A percentile compares a stretch with the other conserved stretches of the same genome.
Evolutionary conservation across 2,113 vertebrate genomes (phyloP).

Genomic region (Thalassarche chlororhynchos): DNA sequence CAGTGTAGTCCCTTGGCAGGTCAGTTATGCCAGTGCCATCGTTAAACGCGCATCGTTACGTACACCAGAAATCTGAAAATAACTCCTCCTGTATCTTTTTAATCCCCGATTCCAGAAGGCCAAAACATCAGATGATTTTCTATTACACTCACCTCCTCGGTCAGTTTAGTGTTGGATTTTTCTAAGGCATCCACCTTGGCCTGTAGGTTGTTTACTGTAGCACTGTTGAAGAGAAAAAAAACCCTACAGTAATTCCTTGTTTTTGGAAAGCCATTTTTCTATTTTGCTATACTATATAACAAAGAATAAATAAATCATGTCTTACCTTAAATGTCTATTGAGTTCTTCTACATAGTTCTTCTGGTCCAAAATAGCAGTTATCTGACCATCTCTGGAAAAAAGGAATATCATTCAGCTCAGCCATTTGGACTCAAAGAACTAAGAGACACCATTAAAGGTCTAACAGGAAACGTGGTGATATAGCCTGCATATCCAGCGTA

Average conservation of each 20-base stretch:
- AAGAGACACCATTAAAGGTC: neutral
- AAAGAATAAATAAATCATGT: neutral
- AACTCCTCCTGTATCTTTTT: neutral
- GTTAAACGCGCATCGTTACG: rapidly evolving
- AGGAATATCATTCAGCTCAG: neutral
- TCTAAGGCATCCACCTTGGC: constrained; percentile 96
- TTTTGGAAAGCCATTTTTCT: neutral
- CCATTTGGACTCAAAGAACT: neutral
- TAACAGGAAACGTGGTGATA: rapidly evolving
- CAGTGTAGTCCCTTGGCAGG: neutral
- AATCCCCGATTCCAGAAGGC: neutral
- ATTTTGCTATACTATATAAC: neutral
- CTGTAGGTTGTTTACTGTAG: constrained; percentile 97
- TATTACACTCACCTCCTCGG: constrained; percentile 86
- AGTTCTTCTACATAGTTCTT: constrained; percentile 99
- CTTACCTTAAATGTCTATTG: constrained; percentile 95
- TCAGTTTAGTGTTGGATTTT: constrained; percentile 98
- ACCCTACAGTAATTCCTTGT: neutral
- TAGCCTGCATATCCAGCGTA: rapidly evolving
- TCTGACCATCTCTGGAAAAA: constrained; percentile 89
- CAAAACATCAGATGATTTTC: neutral
- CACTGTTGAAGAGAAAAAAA: constrained; percentile 75
- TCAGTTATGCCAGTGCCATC: neutral
- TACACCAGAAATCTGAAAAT: neutral
- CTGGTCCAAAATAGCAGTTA: constrained; percentile 98